Base-by-base conservation (phyloP, 2,888 invertebrate genomes). In the Cerastoderma edule region DNA sequence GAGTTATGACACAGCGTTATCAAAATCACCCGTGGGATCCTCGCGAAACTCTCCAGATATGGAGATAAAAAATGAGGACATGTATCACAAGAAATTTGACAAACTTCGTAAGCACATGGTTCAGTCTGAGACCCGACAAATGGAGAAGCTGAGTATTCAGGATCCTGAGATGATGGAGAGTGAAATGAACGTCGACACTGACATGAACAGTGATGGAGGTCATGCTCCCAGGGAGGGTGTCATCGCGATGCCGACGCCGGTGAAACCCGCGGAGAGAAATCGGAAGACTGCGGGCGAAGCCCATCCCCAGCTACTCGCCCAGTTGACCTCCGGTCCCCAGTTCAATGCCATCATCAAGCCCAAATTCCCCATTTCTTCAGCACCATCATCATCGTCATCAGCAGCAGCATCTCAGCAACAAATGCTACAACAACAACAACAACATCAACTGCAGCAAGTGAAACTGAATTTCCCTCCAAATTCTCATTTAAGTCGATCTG, bases 51-150 rank as follows among this genome's bases (percentile, higher is more conserved):
- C 75, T 66, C 78, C 78, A 22, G 72, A 72, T 24, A 56, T 46
- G 28, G 82, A 82, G 71, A 39, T 35, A 19, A 72, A 72, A 75
- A 27, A 30, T 30, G 77, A 73, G 19, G 78, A 81, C 63, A 60
- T 84, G 48, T 85, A 83, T 44, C 90, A 90, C 73, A 90, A 90
- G 69, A 90, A 90, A 66, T 90, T 90, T 85, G 90, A 90, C 78
- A 89, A 89, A 67, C 70, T 89, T 46, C 77, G 90, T 27, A 89
- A 89, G 63, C 84, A 86, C 32, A 67, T 73, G 75, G 67, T 33
- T 6, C 30, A 19, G 10, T 10, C 28, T 13, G 84, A 84, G 27
- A 72, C 71, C 0, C 67, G 30, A n/a, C 63, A 67, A 33, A 76
- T 76, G 80, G 75, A 78, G 67, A 80, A 67, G 68, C 68, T 75